Evolutionary conservation across 2,113 vertebrate species (phyloP), one percentile per base, ranked within the genome.

Genomic region (Pituophis catenifer): DNA sequence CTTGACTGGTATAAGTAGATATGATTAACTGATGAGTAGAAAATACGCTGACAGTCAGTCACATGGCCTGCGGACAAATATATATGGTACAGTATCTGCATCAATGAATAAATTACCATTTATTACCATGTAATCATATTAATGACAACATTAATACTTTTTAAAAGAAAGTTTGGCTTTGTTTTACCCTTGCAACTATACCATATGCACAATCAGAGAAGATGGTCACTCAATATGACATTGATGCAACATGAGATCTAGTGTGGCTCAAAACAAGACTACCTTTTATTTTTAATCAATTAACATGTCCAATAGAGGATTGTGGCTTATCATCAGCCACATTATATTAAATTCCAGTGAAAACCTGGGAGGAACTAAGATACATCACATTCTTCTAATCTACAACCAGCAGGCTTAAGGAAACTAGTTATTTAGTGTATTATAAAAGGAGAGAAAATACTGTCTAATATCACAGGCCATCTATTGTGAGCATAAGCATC

Each of bases 21-120:
- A 96, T 8, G 96, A 97, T 4, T 96, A 96, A 95, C 92, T 5
- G 94, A 93, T 89, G 65, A 96, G 95, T 94, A 96, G 94, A 97
- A 97, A 95, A 98, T 93, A 94, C 95, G 29, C 8, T 92, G 96
- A 95, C 88, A 96, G 92, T 91, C 94, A 94, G 92, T 93, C 92
- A 95, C 4, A 90, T 93, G 96, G 97, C 97, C 98, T 98, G 95
- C 93, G 94, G 96, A 96, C 12, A 97, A 93, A 98, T 8, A 96
- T 89, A 93, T 93, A 94, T 95, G 95, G n/a, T 38, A 91, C 26
- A 86, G 85, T 58, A 26, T 88, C 58, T 44, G n/a, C 23, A 92
- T 92, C 38, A 94, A 96, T 96, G 91, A 95, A 96, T 70, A 94
- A 87, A 92, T 93, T 58, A 19, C n/a, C 90, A 93, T 95, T 95